These are phyloP conservation scores for Pyrgilauda ruficollis DNA, from an alignment of 2,113 vertebrate genomes.

Conservation along the genomic window DNA sequence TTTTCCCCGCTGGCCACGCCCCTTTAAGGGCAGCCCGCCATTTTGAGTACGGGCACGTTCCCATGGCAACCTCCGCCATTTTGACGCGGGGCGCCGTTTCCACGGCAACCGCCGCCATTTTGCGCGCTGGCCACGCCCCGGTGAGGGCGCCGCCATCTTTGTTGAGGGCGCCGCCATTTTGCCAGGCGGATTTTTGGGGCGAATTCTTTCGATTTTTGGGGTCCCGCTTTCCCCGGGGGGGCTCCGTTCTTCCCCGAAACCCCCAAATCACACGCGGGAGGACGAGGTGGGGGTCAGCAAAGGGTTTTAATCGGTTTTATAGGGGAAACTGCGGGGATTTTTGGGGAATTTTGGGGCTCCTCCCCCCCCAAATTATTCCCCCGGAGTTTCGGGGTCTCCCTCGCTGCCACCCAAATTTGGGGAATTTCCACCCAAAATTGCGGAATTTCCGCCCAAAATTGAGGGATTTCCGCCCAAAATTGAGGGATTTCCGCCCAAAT, in stretches of 20 bases:
- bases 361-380: neutral
- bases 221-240: too few species aligned
- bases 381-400: neutral
- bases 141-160: neutral
- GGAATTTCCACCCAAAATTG: too few species aligned
- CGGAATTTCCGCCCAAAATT: too few species aligned
- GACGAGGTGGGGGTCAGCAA: too few species aligned
- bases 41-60: neutral
- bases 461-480: too few species aligned
- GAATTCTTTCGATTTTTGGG: neutral
- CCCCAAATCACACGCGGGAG: neutral
- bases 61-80: neutral
- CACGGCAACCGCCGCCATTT: neutral
- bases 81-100: neutral
- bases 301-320: neutral
- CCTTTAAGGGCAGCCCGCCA: neutral
- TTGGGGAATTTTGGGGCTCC: neutral
- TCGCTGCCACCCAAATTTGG: too few species aligned
- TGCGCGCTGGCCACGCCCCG: neutral
- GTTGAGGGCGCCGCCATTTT: neutral
- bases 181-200: neutral
- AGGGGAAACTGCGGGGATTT: too few species aligned
- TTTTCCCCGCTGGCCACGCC: too few species aligned
- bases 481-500: too few species aligned
- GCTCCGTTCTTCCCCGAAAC: too few species aligned